Percentiles rank a stretch among this genome's conserved stretches.
Conservation (phyloP, 2,797 vertebrate species). For the Heteromormyrus szaboi region DNA sequence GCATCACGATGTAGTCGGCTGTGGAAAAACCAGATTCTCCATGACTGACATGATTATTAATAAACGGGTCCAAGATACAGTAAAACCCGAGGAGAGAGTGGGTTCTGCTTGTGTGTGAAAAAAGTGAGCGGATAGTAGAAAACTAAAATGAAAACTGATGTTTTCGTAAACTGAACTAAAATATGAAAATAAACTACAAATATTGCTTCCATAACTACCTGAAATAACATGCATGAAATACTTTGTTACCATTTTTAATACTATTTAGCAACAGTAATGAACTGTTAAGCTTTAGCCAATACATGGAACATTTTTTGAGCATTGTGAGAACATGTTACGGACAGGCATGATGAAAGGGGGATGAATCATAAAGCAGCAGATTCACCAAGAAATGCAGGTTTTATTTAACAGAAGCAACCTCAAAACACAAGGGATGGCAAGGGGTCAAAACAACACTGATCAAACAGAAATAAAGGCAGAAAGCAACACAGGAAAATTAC, state of each 20-base stretch:
- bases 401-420: neutral
- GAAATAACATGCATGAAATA: neutral
- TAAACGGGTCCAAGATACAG: neutral
- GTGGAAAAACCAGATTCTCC: constrained; percentile 32
- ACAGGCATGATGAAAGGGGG: neutral
- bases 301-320: neutral
- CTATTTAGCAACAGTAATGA: neutral
- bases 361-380: neutral
- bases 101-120: neutral
- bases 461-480: neutral
- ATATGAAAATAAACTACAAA: neutral
- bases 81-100: neutral
- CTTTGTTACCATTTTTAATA: neutral
- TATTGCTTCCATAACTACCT: neutral
- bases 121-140: neutral
- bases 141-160: neutral
- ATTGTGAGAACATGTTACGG: neutral
- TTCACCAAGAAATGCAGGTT: neutral
- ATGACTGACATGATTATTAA: neutral
- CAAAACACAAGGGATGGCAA: neutral
- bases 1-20: constrained; percentile 99
- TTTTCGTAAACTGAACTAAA: neutral
- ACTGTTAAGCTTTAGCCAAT: neutral
- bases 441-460: neutral
- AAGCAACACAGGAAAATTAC: neutral